A percentile compares a stretch with the other conserved stretches of the same genome.
Conservation (phyloP, 2,113 vertebrate genomes). For the Colinus virginianus region DNA sequence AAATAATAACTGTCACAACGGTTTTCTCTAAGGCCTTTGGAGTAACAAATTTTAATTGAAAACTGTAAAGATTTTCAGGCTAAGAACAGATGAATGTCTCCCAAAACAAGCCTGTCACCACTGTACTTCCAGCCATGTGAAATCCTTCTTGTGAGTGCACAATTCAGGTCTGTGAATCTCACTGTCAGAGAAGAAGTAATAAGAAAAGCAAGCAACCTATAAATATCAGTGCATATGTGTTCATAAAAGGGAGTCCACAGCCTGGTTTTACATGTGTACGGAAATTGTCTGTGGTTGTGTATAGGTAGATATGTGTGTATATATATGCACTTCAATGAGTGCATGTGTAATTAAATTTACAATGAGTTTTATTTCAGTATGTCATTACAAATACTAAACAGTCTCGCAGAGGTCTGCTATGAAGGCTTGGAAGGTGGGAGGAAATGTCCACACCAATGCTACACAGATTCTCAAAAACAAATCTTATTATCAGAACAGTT, state of each 20-base stretch:
- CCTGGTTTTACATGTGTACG: background rate
- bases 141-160: background rate
- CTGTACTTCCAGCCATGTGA: background rate
- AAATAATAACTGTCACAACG: background rate
- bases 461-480: background rate
- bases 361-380: background rate
- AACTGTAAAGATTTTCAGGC: background rate
- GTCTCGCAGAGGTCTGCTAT: background rate
- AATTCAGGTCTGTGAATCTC: background rate
- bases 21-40: background rate
- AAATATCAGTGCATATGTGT: background rate
- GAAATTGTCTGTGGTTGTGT: too few relatives aligned
- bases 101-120: background rate
- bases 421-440: background rate
- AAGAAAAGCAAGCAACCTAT: background rate
- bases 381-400: background rate
- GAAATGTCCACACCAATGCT: background rate
- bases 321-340: background rate
- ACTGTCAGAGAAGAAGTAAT: background rate
- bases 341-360: background rate
- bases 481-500: background rate
- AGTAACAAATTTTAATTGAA: background rate
- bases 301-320: background rate
- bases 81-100: background rate
- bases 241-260: background rate